Evolutionary conservation across 2,797 vertebrate species (phyloP).

Genomic region (Oreonectes daqikongensis): DNA sequence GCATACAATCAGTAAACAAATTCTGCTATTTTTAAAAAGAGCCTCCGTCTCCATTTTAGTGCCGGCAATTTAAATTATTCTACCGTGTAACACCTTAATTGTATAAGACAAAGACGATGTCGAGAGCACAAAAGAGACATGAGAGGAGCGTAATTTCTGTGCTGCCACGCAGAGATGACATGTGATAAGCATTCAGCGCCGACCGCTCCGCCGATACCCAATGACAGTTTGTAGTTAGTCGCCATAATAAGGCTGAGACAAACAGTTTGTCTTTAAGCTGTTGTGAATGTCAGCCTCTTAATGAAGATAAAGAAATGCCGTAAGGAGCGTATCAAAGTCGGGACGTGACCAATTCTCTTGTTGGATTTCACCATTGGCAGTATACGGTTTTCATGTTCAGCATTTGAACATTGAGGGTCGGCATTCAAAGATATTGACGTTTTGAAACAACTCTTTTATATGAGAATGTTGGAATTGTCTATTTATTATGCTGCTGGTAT

Average conservation of each 20-base stretch:
- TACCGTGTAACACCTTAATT: conserved; percentile 95
- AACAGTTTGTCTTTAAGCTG: conserved; percentile 63
- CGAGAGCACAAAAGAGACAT: conserved; percentile 87
- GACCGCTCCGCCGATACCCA: conserved; percentile 76
- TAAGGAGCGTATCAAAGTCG: conserved; percentile 54
- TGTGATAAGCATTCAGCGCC: conserved; percentile 84
- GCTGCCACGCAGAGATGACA: conserved; percentile 82
- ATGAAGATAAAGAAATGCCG: conserved; percentile 61
- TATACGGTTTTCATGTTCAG: conserved; percentile 44
- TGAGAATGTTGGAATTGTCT: conserved; percentile 34
- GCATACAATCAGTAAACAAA: conserved; percentile 91
- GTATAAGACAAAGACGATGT: conserved; percentile 93
- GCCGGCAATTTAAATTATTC: conserved; percentile 92
- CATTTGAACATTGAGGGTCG: conserved; percentile 42
- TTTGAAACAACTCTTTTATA: conserved; percentile 42
- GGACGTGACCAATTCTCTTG: conserved; percentile 40
- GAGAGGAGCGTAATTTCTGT: conserved; percentile 82
- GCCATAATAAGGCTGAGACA: conserved; percentile 64
- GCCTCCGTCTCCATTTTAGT: conserved; percentile 86
- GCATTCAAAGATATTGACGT: conserved; percentile 53
- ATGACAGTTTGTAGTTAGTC: conserved; percentile 78
- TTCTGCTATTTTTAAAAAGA: conserved; percentile 82
- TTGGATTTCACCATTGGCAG: conserved; percentile 57
- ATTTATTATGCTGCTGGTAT: conserved; percentile 38
- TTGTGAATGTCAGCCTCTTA: conserved; percentile 57